Evolutionary conservation across 2,797 vertebrate species (phyloP), one percentile per base, ranked within the genome.

Genomic region (Anabacerthia variegaticeps): DNA sequence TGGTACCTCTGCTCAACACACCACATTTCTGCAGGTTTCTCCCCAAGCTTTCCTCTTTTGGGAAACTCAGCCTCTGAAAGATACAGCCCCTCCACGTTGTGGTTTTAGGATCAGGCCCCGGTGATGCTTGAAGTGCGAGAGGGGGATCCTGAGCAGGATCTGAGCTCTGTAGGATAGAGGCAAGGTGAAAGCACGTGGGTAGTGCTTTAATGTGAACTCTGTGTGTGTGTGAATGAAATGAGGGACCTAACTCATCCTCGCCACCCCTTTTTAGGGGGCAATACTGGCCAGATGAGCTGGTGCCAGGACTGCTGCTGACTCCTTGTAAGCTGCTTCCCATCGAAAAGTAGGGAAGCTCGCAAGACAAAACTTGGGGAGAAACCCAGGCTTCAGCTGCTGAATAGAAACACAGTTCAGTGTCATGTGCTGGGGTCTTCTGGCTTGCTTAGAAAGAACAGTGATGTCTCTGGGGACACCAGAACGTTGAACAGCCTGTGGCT

Each of bases 31-130:
- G 24, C 39, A 51, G 13, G 4, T 44, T 85, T 87, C 32, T 81
- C 19, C 37, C 30, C 13, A 24, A 16, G 12, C 12, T 79, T 41
- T 69, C 23, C 21, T 81, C 41, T 58, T 72, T 6, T 27, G 19
- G 69, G 41, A 88, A 77, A 17, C 46, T 74, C 65, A 52, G 44
- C 19, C 10, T 76, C 44, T 56, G 72, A 74, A 77, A 75, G 37
- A 58, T 18, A 27, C 7, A 19, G 19, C 37, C 36, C 7, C 26
- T 37, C 36, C 32, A 14, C 0, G 1, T 6, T 1, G 1, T 12
- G 14, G 5, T 26, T 81, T 89, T 51, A 49, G 68, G 44, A 66
- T 67, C 24, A 55, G 28, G 19, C 26, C 37, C 71, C 63, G 41
- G 2, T 37, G 32, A 20, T 52, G 32, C 11, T 58, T 58, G 0